These are phyloP conservation scores for Alcedo atthis DNA, from an alignment of 2,797 vertebrate species.

Conservation along the genomic window DNA sequence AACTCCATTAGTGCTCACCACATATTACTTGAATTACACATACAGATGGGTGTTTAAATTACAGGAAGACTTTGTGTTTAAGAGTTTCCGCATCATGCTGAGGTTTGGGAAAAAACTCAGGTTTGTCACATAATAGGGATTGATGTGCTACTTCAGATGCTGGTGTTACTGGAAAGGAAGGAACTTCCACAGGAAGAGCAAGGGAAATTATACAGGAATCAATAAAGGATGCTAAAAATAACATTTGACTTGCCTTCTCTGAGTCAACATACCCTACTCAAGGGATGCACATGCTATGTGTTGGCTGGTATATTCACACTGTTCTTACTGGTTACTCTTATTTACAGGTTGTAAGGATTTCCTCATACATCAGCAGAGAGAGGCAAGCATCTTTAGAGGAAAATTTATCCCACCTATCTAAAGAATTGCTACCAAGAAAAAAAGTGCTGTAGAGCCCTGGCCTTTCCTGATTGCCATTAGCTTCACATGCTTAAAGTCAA, in stretches of 20 bases:
- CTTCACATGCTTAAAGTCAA: background rate
- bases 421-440: background rate
- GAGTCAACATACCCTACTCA: conserved; percentile 19
- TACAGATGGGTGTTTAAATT: conserved; percentile 61
- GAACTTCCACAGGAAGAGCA: conserved; percentile 68
- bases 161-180: conserved; percentile 60
- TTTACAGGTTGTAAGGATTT: conserved; percentile 6
- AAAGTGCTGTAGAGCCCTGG: background rate
- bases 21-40: conserved; percentile 33
- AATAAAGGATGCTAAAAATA: conserved; percentile 66
- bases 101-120: conserved; percentile 33
- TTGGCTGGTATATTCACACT: background rate
- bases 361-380: background rate
- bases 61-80: conserved; percentile 71
- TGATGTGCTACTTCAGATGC: conserved; percentile 63
- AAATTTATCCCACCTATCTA: background rate
- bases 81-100: conserved; percentile 62
- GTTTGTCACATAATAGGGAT: conserved; percentile 65
- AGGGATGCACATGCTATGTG: background rate
- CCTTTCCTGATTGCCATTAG: conserved; percentile 7
- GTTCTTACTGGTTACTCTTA: background rate
- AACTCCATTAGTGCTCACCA: conserved; percentile 19
- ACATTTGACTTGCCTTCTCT: background rate
- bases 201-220: conserved; percentile 74
- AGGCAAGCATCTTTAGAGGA: background rate